phyloP scores from a whole-genome alignment of 2,888 invertebrate species.

The Pocota personata region DNA sequence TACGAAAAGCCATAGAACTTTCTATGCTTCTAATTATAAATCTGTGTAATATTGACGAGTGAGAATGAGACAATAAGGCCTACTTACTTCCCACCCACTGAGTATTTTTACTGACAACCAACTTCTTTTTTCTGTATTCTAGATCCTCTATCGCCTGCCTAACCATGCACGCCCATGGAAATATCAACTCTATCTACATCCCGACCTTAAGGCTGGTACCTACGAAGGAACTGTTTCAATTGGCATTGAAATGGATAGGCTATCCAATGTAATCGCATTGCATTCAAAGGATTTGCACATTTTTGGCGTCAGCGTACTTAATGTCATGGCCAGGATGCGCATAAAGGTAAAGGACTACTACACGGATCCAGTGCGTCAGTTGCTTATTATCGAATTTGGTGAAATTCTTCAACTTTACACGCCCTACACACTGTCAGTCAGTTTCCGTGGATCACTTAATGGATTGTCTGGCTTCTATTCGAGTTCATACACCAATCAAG shows the following conservation, averaged over 20 bases:
- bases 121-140: neutral
- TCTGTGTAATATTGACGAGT: too few relatives aligned
- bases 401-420: slow-evolving; percentile 79
- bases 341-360: slow-evolving; percentile 77
- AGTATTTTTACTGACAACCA: too few relatives aligned
- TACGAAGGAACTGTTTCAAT: slow-evolving; percentile 79
- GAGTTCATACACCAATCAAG: slow-evolving; percentile 84
- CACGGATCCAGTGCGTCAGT: slow-evolving; percentile 80
- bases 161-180: slow-evolving; percentile 76
- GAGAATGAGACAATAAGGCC: too few relatives aligned
- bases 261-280: slow-evolving; percentile 79
- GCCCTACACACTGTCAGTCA: slow-evolving; percentile 84
- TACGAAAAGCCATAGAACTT: too few relatives aligned
- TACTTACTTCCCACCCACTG: too few relatives aligned
- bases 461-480: slow-evolving; percentile 89
- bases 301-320: slow-evolving; percentile 77
- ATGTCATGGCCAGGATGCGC: slow-evolving; percentile 79
- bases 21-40: too few relatives aligned
- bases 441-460: slow-evolving; percentile 87
- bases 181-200: slow-evolving; percentile 78
- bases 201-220: slow-evolving; percentile 75
- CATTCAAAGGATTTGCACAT: slow-evolving; percentile 78
- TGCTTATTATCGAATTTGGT: slow-evolving; percentile 81
- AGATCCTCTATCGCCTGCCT: slow-evolving; percentile 79
- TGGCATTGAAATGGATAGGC: slow-evolving; percentile 76